phyloP scores from a whole-genome alignment of 2,113 vertebrate genomes.

The Acanthisitta chloris region DNA sequence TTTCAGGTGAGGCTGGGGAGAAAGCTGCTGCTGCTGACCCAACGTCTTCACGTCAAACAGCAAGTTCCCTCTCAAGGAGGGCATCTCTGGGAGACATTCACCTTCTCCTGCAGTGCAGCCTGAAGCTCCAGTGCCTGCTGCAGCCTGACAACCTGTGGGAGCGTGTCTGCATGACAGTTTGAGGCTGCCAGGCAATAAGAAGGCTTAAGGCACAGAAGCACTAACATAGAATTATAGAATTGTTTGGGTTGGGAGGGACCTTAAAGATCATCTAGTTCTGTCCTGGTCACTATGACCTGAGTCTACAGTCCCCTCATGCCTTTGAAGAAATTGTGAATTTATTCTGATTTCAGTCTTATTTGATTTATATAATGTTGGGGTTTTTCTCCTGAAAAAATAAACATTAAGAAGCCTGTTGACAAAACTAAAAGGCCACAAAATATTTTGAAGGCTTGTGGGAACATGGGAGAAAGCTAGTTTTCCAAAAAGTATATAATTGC shows the following conservation, averaged over 20 bases:
- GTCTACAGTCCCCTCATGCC: accelerated
- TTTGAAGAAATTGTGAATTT: neutral
- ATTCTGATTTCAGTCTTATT: neutral
- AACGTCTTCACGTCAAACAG: neutral
- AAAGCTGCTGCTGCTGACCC: neutral
- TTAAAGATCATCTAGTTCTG: neutral
- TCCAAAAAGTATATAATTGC: neutral
- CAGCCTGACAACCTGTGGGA: accelerated
- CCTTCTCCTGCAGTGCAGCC: neutral
- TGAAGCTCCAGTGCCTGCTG: accelerated
- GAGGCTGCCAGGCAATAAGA: accelerated
- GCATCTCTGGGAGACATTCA: neutral
- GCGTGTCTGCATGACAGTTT: accelerated
- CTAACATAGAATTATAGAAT: neutral
- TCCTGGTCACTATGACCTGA: neutral
- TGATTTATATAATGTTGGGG: accelerated
- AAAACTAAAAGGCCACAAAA: neutral
- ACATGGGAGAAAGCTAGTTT: neutral
- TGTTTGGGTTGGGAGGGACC: neutral
- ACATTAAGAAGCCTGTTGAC: neutral
- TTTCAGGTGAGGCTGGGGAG: neutral
- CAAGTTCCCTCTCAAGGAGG: neutral
- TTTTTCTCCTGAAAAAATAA: neutral
- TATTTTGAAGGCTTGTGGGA: neutral
- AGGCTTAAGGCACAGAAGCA: neutral